Evolutionary conservation across 1,140 invertebrate genomes (phyloP).

Genomic region (Drosophila carrolli): DNA sequence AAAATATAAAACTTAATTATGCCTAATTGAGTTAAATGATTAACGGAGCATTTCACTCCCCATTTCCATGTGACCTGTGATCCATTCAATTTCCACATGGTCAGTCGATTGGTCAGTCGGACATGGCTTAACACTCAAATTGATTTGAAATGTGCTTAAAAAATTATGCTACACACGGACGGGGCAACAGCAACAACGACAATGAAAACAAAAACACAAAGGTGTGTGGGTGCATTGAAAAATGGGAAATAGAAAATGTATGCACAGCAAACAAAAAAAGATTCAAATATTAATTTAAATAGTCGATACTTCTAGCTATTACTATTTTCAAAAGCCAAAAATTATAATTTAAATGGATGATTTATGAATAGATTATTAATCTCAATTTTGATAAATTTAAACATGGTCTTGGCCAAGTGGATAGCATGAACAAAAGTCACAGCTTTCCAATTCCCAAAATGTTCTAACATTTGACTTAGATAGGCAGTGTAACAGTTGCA

Average conservation of each 20-base stretch:
- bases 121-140: slow-evolving; percentile 62
- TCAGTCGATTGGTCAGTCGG: slow-evolving; percentile 54
- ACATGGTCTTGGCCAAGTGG: too few relatives aligned
- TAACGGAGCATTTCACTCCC: slow-evolving; percentile 28
- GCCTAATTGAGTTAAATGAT: slow-evolving; percentile 54
- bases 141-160: slow-evolving; percentile 72
- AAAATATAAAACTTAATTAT: slow-evolving; percentile 35
- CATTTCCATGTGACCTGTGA: slow-evolving; percentile 45
- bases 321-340: too few relatives aligned
- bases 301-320: too few relatives aligned
- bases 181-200: slow-evolving; percentile 3
- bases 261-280: not conserved
- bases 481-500: too few relatives aligned
- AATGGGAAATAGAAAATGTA: slow-evolving; percentile 17
- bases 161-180: slow-evolving; percentile 46
- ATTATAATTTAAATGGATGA: too few relatives aligned
- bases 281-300: too few relatives aligned
- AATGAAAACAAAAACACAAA: not conserved
- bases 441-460: too few relatives aligned
- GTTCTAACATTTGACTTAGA: too few relatives aligned
- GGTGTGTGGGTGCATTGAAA: slow-evolving; percentile 2
- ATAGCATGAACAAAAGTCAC: too few relatives aligned
- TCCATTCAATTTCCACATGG: slow-evolving; percentile 61
- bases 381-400: too few relatives aligned
- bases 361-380: too few relatives aligned